These are phyloP conservation scores for Lochmaea capreae DNA, from an alignment of 2,888 invertebrate species.

Conservation along the genomic window DNA sequence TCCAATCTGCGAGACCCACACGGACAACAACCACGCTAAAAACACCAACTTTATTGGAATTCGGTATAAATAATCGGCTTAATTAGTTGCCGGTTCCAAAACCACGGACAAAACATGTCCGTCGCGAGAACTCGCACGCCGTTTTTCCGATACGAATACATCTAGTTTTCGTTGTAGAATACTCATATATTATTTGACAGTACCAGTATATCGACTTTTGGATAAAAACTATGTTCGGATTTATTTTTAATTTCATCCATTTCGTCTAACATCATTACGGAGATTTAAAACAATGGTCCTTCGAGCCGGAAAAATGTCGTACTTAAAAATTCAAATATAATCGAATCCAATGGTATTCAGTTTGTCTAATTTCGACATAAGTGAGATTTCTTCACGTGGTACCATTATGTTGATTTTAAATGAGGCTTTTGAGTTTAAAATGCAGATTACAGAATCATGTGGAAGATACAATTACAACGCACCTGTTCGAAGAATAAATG, in stretches of 20 bases:
- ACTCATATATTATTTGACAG: constrained; percentile 24
- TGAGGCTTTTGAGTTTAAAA: not conserved
- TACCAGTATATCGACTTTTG: constrained; percentile 1
- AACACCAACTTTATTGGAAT: constrained; percentile 54
- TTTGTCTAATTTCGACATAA: not conserved
- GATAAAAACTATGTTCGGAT: not conserved
- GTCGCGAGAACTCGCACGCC: constrained; percentile 21
- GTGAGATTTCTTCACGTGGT: not conserved
- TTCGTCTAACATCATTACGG: not conserved
- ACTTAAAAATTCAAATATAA: too few relatives aligned
- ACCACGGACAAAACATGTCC: constrained; percentile 42
- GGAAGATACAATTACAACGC: constrained; percentile 6
- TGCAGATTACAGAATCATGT: constrained; percentile 7
- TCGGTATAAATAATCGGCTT: constrained; percentile 57
- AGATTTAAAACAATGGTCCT: not conserved
- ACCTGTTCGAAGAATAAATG: constrained; percentile 16
- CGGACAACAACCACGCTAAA: constrained; percentile 43
- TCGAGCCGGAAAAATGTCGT: not conserved
- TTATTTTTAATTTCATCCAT: not conserved
- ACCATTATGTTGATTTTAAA: constrained; percentile 1
- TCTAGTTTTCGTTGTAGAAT: constrained; percentile 9
- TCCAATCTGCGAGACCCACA: constrained; percentile 51
- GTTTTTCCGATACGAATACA: constrained; percentile 3
- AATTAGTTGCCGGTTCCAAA: constrained; percentile 49
- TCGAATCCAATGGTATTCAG: not conserved